Evolutionary conservation across 2,113 vertebrate species (phyloP).

Genomic region (Pedionomus torquatus): DNA sequence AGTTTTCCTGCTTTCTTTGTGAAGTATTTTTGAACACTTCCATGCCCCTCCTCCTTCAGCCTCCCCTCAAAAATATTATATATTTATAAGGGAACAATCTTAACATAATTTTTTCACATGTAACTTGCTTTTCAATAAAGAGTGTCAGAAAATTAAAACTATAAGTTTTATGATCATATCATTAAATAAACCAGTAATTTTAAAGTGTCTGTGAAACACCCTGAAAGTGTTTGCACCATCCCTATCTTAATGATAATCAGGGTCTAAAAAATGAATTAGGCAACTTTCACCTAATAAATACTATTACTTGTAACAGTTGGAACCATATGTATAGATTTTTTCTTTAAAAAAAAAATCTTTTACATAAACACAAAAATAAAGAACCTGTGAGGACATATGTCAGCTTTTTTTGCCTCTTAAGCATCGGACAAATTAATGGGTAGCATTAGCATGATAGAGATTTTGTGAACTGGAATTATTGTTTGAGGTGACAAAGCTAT

Average conservation of each 20-base stretch:
- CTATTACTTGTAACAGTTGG: not conserved
- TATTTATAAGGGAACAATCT: not conserved
- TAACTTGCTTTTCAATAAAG: not conserved
- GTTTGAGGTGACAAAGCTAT: not conserved
- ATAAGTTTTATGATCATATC: not conserved
- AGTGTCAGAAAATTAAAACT: not conserved
- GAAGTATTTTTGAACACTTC: not conserved
- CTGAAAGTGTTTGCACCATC: not conserved
- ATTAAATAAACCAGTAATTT: not conserved
- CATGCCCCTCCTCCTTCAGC: too few relatives aligned
- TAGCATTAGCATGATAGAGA: not conserved
- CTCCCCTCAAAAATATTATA: not conserved
- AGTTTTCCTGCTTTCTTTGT: not conserved
- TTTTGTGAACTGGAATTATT: not conserved
- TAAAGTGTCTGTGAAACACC: not conserved
- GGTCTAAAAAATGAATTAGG: not conserved
- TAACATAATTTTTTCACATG: not conserved
- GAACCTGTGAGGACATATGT: not conserved
- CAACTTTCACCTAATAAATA: not conserved
- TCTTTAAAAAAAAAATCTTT: not conserved
- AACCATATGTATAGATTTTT: not conserved
- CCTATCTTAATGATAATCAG: not conserved
- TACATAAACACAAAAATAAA: not conserved
- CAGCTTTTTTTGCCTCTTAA: not conserved
- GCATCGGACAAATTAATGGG: not conserved